These are phyloP conservation scores for Scaptodrosophila latifasciaeformis DNA, from an alignment of 2,888 invertebrate species.

Conservation along the genomic window DNA sequence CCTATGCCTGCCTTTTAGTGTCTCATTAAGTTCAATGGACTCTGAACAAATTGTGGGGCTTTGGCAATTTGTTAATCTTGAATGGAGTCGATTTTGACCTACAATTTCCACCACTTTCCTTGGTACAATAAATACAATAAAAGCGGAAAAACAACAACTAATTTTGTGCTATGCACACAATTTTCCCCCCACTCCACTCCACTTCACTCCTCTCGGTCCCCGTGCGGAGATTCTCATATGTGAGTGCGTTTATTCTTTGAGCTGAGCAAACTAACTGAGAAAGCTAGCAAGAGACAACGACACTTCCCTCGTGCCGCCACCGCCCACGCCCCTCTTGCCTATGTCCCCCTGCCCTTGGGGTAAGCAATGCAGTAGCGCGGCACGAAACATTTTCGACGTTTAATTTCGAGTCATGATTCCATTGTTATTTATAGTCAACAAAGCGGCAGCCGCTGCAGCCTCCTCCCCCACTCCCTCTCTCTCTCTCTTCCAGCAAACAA, in stretches of 20 bases:
- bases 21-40: too few relatives aligned
- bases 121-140: too few relatives aligned
- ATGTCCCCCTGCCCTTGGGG: background rate
- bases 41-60: constrained; percentile 43
- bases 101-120: background rate
- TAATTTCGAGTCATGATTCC: constrained; percentile 67
- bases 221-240: background rate
- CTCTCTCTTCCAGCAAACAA: too few relatives aligned
- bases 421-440: constrained; percentile 66
- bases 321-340: too few relatives aligned
- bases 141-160: too few relatives aligned
- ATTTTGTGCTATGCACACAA: too few relatives aligned
- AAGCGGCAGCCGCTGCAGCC: constrained; percentile 18
- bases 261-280: constrained; percentile 1
- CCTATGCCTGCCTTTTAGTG: too few relatives aligned
- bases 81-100: too few relatives aligned
- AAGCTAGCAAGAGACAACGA: constrained; percentile 10
- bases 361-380: background rate
- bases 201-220: background rate
- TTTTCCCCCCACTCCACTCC: background rate
- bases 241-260: background rate
- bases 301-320: too few relatives aligned
- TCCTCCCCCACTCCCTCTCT: constrained; percentile 40
- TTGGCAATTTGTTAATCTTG: constrained; percentile 39
- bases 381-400: constrained; percentile 48